Evolutionary conservation across 2,113 vertebrate species (phyloP).

Genomic region (Girardinichthys multiradiatus): DNA sequence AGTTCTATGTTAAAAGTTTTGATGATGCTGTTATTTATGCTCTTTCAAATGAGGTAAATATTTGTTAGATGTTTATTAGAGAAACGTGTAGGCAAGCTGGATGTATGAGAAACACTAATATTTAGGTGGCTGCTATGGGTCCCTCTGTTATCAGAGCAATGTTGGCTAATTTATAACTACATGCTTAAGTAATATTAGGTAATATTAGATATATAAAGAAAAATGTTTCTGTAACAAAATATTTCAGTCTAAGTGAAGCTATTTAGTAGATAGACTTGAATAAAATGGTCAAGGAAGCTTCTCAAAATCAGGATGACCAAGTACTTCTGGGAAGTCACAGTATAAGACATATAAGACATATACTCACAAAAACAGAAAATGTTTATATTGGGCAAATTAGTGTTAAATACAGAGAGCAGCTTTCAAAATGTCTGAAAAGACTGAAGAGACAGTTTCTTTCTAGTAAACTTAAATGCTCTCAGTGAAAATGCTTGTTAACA

Average conservation of each 20-base stretch:
- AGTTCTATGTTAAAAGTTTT: not conserved
- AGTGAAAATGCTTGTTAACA: too few relatives aligned
- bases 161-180: slow-evolving; percentile 1
- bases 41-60: not conserved
- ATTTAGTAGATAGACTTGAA: not conserved
- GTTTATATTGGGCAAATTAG: too few relatives aligned
- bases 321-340: not conserved
- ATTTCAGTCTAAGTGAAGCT: not conserved
- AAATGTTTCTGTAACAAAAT: not conserved
- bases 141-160: not conserved
- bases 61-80: not conserved
- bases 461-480: too few relatives aligned
- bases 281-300: not conserved
- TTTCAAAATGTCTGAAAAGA: too few relatives aligned
- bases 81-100: not conserved
- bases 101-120: not conserved
- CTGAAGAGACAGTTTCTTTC: too few relatives aligned
- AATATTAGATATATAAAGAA: too few relatives aligned
- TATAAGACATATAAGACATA: not conserved
- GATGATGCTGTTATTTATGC: not conserved
- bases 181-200: too few relatives aligned
- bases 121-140: not conserved
- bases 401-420: not conserved
- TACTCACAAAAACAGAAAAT: not conserved
- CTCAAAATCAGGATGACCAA: not conserved